phyloP scores from a whole-genome alignment of 2,797 vertebrate species.

The Bothrops alternatus region DNA sequence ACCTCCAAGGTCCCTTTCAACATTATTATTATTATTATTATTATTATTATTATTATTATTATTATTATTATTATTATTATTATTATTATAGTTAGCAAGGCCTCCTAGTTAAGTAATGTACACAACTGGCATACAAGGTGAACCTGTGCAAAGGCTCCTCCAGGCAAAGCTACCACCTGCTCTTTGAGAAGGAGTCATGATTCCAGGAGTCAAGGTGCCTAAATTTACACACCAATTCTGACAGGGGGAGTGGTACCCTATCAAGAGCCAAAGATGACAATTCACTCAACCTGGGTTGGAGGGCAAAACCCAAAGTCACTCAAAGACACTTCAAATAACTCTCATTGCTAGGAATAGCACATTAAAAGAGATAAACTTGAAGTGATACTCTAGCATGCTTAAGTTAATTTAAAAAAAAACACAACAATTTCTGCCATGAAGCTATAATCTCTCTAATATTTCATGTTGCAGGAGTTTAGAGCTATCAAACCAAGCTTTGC shows the following conservation, averaged over 20 bases:
- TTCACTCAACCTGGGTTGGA: neutral
- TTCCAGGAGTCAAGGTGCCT: neutral
- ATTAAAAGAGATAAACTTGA: conserved; percentile 16
- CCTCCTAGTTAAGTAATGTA: neutral
- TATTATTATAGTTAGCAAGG: neutral
- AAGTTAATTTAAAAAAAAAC: neutral
- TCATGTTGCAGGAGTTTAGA: neutral
- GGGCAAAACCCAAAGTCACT: neutral
- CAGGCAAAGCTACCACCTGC: neutral
- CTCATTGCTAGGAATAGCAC: neutral
- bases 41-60: too few relatives aligned
- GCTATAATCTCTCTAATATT: neutral
- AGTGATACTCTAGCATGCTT: neutral
- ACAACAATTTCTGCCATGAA: neutral
- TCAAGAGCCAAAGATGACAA: neutral
- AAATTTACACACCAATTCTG: neutral
- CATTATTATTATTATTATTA: too few relatives aligned
- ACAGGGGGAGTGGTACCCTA: neutral
- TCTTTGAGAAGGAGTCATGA: neutral
- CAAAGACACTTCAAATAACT: conserved; percentile 33
- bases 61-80: too few relatives aligned
- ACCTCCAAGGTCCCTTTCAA: too few relatives aligned
- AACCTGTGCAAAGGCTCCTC: neutral
- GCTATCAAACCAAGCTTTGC: neutral
- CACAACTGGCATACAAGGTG: neutral